Evolutionary conservation across 1,140 invertebrate genomes (phyloP).

Genomic region (Nasonia giraulti): DNA sequence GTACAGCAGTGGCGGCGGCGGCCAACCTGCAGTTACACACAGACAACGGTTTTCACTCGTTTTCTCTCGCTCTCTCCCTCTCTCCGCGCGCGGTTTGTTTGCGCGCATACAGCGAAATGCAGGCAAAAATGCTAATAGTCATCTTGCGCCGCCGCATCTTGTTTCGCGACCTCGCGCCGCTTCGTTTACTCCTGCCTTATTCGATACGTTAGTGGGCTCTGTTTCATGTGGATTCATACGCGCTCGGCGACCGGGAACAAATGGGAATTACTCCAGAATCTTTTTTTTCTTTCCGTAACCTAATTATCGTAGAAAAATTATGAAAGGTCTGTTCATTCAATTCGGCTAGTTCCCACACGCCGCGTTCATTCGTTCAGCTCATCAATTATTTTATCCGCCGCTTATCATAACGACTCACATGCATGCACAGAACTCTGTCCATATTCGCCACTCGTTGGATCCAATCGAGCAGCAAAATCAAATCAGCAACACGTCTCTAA

Average conservation of each 20-base stretch:
- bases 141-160: constrained; percentile 5
- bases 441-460: constrained; percentile 12
- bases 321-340: no score
- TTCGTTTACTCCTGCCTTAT: neutral
- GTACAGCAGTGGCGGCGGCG: constrained; percentile 42
- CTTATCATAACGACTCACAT: no score
- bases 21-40: constrained; percentile 26
- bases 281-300: no score
- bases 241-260: neutral
- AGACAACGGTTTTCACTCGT: constrained; percentile 11
- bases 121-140: constrained; percentile 31
- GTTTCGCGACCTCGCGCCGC: neutral
- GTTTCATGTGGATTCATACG: neutral
- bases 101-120: neutral
- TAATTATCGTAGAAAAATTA: no score
- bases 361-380: no score
- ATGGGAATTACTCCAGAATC: no score
- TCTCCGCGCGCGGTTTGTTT: neutral
- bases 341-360: no score
- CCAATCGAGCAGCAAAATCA: constrained; percentile 45
- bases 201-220: neutral
- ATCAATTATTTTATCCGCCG: no score
- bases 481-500: constrained; percentile 38
- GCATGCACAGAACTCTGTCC: no score
- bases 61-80: neutral